Evolutionary conservation across 2,113 vertebrate species (phyloP), one percentile per base, ranked within the genome.

Genomic region (Jacana jacana): DNA sequence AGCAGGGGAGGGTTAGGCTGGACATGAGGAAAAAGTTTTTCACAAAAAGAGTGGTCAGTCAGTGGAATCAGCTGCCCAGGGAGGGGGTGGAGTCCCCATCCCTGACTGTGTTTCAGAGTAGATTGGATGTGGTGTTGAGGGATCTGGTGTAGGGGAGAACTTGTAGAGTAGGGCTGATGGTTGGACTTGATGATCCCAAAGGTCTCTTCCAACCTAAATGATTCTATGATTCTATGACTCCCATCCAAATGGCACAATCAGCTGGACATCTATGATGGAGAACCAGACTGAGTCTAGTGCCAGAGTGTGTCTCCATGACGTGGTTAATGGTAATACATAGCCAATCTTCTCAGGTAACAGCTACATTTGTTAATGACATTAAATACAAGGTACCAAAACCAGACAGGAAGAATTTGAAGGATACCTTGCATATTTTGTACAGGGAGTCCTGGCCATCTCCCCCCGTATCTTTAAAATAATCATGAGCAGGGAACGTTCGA

Each of bases 351-450:
- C 65, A 71, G 37, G 11, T 49, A 52, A 46, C 69, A 64, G 64
- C 18, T 73, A 48, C 49, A 27, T 49, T 54, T 75, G 54, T 27
- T 51, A 66, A 15, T 9, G 63, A 23, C 49, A 42, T 5, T 33
- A 49, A 65, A 68, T 1, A 9, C 57, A 68, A 64, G 61, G 16
- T 9, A 76, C 27, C 48, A 55, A 81, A 86, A 60, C 0, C 40
- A 76, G 42, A 10, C 30, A 68, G 88, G 79, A 70, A 70, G 70
- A 69, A 25, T 13, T 18, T 48, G 39, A 84, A 40, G 77, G 86
- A 71, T 97, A 99, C 99, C 99, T 99, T 99, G 98, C 99, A 99
- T 98, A 99, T 99, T 98, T 99, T 99, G 97, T 99, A 99, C 65
- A 99, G 98, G 5, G 99, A 99, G 97, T 99, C 99, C 97, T 99